Conservation (phyloP, 2,797 vertebrate genomes). For the Enteromius radiatus region DNA sequence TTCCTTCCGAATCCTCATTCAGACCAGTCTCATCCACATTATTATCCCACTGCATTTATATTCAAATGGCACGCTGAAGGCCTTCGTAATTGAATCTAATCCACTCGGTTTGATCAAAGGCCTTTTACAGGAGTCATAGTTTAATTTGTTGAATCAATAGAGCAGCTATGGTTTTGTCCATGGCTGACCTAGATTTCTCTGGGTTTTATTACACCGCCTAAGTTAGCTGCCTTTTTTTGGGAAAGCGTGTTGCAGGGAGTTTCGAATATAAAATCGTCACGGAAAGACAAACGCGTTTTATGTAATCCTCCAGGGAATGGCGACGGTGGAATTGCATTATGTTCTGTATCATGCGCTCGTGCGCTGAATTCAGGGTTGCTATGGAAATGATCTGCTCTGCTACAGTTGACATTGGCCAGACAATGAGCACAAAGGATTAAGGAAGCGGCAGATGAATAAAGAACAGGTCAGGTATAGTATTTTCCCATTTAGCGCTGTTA, state of each 20-base stretch:
- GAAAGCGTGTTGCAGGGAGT: constrained; percentile 26
- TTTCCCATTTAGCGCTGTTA: constrained; percentile 25
- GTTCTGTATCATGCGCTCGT: constrained; percentile 44
- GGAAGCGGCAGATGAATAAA: constrained; percentile 32
- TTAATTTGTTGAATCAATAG: constrained; percentile 53
- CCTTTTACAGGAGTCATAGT: constrained; percentile 34
- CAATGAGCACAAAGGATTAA: constrained; percentile 42
- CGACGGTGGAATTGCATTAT: constrained; percentile 39
- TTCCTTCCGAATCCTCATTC: constrained; percentile 46
- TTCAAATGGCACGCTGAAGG: constrained; percentile 55
- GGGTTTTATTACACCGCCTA: constrained; percentile 14
- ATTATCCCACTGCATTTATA: constrained; percentile 58
- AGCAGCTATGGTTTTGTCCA: constrained; percentile 36
- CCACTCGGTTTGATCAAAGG: constrained; percentile 41
- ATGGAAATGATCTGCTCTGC: constrained; percentile 67
- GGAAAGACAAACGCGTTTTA: constrained; percentile 40
- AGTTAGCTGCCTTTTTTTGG: not conserved
- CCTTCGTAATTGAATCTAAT: constrained; percentile 56
- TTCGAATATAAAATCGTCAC: constrained; percentile 38
- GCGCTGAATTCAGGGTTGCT: constrained; percentile 66
- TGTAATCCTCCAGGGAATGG: constrained; percentile 50
- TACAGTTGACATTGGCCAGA: constrained; percentile 65
- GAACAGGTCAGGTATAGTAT: constrained; percentile 32
- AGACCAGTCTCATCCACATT: constrained; percentile 49
- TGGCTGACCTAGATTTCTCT: constrained; percentile 44